Evolutionary conservation across 2,113 vertebrate genomes (phyloP), one percentile per base, ranked within the genome.

Genomic region (Helogale parvula): DNA sequence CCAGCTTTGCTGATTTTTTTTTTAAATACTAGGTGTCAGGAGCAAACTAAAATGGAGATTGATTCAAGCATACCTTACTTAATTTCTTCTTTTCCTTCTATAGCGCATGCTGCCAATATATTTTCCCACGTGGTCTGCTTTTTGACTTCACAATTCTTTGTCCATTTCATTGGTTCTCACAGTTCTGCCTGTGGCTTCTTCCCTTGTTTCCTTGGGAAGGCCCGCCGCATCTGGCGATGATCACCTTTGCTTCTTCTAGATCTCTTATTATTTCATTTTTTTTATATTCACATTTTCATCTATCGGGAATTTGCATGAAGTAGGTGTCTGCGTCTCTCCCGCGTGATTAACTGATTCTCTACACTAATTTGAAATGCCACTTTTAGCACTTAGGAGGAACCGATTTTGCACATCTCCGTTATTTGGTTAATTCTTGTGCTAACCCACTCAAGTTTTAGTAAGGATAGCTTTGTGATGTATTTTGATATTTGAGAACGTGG

Each of bases 341-440:
- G 33, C 54, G 29, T 38, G 71, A 17, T 85, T 80, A 47, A 54
- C 69, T 25, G 74, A 85, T 41, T 35, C 29, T 35, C 45, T 35
- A 33, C 9, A 19, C 74, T 79, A 33, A 95, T 95, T 54, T 88
- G 84, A 93, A 95, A 91, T 77, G 63, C 15, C 93, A 85, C 27
- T 68, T 97, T 63, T 35, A 90, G 92, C 66, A 35, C 60, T 90
- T 91, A 60, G 47, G n/a, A 71, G 66, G 19, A 12, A 63, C 71
- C 16, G 57, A 7, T 47, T 50, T 45, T 27, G 31, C 63, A 65
- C 71, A 41, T 27, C 25, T 60, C 47, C 77, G 41, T 65, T 83
- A 60, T 84, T 57, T n/a, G 65, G 63, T 68, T 92, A 3, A 57
- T 83, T 92, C 94, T 74, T 74, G 52, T 16, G 27, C 77, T 86